These are phyloP conservation scores for Emys orbicularis DNA, from an alignment of 2,797 vertebrate species.

Conservation along the genomic window DNA sequence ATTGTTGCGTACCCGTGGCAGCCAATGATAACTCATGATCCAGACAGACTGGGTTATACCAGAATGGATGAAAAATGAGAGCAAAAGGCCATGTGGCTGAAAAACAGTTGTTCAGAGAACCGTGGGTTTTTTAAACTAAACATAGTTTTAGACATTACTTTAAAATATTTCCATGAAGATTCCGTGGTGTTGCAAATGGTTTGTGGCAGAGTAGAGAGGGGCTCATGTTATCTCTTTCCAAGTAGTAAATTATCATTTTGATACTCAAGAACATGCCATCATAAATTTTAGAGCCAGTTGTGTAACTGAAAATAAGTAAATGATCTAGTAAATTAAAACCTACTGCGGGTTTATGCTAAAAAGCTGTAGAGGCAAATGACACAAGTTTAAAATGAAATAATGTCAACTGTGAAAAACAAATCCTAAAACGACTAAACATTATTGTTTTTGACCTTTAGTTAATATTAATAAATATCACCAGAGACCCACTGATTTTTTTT, in stretches of 20 bases:
- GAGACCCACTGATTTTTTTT: constrained; percentile 69
- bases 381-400: constrained; percentile 65
- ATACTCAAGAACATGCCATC: constrained; percentile 42
- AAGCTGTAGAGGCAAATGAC: constrained; percentile 10
- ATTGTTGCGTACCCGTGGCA: constrained; percentile 93
- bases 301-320: constrained; percentile 68
- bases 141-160: constrained; percentile 58
- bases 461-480: constrained; percentile 73
- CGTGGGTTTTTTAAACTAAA: constrained; percentile 71
- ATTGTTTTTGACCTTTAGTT: constrained; percentile 72
- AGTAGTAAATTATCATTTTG: constrained; percentile 74
- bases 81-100: constrained; percentile 92
- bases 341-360: constrained; percentile 1
- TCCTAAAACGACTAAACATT: constrained; percentile 61
- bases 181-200: constrained; percentile 42
- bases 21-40: constrained; percentile 99
- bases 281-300: constrained; percentile 66
- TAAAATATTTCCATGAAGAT: constrained; percentile 78
- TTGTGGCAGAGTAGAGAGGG: constrained; percentile 62
- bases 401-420: constrained; percentile 58
- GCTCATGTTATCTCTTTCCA: constrained; percentile 61
- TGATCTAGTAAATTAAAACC: constrained; percentile 58
- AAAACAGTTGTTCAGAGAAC: constrained; percentile 83
- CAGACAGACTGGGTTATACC: constrained; percentile 96
- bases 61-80: constrained; percentile 95